A percentile compares a stretch with the other conserved stretches of the same genome.
Conservation (phyloP, 2,888 invertebrate genomes). For the Drosophila trichaetosa region DNA sequence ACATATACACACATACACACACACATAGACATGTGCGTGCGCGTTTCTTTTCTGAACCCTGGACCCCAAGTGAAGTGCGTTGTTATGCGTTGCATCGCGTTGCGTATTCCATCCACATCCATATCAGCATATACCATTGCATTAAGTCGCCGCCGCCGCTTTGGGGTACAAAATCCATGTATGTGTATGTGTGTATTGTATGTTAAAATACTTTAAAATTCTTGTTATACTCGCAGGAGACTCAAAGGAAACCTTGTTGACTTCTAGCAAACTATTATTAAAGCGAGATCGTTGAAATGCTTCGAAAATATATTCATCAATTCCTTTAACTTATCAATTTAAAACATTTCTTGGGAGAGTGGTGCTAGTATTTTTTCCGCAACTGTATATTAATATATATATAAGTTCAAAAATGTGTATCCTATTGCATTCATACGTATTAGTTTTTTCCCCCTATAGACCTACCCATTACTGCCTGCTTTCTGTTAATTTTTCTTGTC, state of each 20-base stretch:
- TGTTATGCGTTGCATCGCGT: slow-evolving; percentile 28
- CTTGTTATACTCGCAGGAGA: not conserved
- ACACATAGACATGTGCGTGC: slow-evolving; percentile 3
- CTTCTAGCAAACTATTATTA: not conserved
- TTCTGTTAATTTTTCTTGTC: not conserved
- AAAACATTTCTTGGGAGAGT: not conserved
- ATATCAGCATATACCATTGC: not conserved
- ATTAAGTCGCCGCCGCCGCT: not conserved
- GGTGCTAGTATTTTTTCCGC: not conserved
- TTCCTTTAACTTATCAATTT: not conserved
- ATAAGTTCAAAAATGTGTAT: not conserved
- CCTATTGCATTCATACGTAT: not conserved
- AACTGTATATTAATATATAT: not conserved
- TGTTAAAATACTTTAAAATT: not conserved
- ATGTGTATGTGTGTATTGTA: not conserved
- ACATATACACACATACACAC: not conserved
- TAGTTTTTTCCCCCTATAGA: not conserved
- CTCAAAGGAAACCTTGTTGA: not conserved
- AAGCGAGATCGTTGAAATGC: not conserved
- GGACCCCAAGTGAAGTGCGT: slow-evolving; percentile 21
- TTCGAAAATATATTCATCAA: not conserved
- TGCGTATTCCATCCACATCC: not conserved
- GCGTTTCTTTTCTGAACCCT: slow-evolving; percentile 27
- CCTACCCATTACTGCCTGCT: not conserved
- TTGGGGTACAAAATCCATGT: not conserved